These are phyloP conservation scores for Sympetrum striolatum DNA, from an alignment of 2,888 invertebrate genomes.

Conservation along the genomic window DNA sequence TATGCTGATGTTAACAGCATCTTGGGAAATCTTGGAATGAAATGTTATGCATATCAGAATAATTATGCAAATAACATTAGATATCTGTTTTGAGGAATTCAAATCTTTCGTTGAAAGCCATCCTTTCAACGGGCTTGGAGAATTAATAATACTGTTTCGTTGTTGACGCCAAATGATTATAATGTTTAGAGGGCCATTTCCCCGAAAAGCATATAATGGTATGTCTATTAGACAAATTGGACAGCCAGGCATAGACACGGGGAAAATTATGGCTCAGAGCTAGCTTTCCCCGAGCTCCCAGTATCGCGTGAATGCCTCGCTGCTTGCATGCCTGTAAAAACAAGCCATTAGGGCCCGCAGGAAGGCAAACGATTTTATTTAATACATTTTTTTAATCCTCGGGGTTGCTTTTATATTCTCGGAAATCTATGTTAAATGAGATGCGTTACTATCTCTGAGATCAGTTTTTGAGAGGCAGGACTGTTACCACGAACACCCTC, in stretches of 20 bases:
- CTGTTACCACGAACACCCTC: too few species aligned
- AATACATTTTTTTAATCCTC: not conserved
- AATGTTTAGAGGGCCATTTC: not conserved
- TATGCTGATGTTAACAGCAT: too few species aligned
- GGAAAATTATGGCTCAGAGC: not conserved
- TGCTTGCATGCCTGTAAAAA: slow-evolving; percentile 40
- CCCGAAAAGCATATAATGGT: not conserved
- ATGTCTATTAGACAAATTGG: slow-evolving; percentile 16
- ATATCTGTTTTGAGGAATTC: not conserved
- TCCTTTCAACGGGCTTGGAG: not conserved
- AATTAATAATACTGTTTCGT: not conserved
- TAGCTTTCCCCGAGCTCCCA: not conserved
- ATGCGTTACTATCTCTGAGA: not conserved
- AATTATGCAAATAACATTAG: too few species aligned
- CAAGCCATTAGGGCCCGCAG: slow-evolving; percentile 13
- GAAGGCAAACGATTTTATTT: not conserved
- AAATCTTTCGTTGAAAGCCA: not conserved
- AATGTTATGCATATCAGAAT: too few species aligned
- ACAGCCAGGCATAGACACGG: not conserved
- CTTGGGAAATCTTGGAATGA: too few species aligned
- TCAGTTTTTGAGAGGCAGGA: not conserved
- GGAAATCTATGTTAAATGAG: slow-evolving; percentile 42
- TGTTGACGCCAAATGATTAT: not conserved
- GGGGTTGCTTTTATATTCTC: slow-evolving; percentile 17
- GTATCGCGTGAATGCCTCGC: slow-evolving; percentile 29